Conservation (phyloP, 2,797 vertebrate species). For the Cyprinella venusta region DNA sequence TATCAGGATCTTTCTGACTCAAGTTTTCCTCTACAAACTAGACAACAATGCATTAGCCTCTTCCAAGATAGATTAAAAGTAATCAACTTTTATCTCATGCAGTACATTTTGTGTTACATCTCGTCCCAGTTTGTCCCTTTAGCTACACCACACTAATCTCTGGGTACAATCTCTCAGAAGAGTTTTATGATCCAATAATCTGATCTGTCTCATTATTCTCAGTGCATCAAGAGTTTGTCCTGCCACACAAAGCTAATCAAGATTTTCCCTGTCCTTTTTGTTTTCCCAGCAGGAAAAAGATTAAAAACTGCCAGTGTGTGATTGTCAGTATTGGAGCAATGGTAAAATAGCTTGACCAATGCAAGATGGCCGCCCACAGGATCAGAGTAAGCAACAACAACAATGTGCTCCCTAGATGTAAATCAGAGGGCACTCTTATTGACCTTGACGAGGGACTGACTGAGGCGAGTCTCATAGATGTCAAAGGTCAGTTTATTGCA, state of each 20-base stretch:
- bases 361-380: constrained; percentile 91
- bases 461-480: constrained; percentile 82
- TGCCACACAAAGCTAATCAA: constrained; percentile 34
- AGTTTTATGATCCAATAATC: constrained; percentile 48
- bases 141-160: constrained; percentile 40
- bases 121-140: constrained; percentile 18
- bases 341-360: constrained; percentile 54
- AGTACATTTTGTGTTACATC: constrained; percentile 9
- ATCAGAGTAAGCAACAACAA: constrained; percentile 90
- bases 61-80: constrained; percentile 14
- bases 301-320: constrained; percentile 67
- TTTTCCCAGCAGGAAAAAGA: constrained; percentile 58
- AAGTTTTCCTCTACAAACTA: neutral
- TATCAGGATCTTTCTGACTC: neutral
- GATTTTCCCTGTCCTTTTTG: constrained; percentile 11
- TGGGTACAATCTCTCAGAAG: constrained; percentile 33
- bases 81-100: constrained; percentile 36
- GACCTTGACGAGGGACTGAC: constrained; percentile 85
- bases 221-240: constrained; percentile 13
- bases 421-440: constrained; percentile 92
- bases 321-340: constrained; percentile 47
- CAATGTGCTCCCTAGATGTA: constrained; percentile 89
- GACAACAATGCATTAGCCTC: neutral
- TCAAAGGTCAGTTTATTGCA: constrained; percentile 86
- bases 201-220: constrained; percentile 40